A percentile compares a stretch with the other conserved stretches of the same genome.
phyloP scores from a whole-genome alignment of 2,113 vertebrate genomes.

The Melanerpes aurifrons region DNA sequence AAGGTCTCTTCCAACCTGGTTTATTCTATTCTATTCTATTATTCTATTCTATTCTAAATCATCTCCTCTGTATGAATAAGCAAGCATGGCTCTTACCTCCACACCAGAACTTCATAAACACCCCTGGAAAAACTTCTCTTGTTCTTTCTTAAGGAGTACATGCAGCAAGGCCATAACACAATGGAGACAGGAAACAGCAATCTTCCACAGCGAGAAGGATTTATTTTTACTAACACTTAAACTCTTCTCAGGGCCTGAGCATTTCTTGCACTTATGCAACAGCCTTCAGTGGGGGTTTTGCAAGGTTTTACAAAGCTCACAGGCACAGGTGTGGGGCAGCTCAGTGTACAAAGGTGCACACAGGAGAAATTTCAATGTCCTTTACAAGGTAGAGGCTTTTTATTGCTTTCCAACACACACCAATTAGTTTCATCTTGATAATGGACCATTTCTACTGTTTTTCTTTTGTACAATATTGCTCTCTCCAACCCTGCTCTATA shows the following conservation, averaged over 20 bases:
- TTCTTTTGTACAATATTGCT: neutral
- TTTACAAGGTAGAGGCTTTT: neutral
- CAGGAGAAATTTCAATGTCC: neutral
- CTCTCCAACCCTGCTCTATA: neutral
- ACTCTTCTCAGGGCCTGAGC: neutral
- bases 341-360: neutral
- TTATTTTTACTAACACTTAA: neutral
- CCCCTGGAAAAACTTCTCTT: neutral
- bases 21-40: too few species aligned
- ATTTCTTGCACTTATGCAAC: neutral
- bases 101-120: neutral
- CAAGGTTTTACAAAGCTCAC: neutral
- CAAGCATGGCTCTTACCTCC: neutral
- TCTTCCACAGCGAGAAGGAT: neutral
- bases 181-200: neutral
- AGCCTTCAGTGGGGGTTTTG: neutral
- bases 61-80: neutral
- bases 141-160: neutral
- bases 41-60: too few species aligned
- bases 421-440: neutral
- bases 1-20: too few species aligned
- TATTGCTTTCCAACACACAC: neutral
- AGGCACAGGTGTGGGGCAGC: neutral
- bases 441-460: neutral
- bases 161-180: neutral